Conservation (phyloP, 1,140 invertebrate species). For the Lucilia cuprina region DNA sequence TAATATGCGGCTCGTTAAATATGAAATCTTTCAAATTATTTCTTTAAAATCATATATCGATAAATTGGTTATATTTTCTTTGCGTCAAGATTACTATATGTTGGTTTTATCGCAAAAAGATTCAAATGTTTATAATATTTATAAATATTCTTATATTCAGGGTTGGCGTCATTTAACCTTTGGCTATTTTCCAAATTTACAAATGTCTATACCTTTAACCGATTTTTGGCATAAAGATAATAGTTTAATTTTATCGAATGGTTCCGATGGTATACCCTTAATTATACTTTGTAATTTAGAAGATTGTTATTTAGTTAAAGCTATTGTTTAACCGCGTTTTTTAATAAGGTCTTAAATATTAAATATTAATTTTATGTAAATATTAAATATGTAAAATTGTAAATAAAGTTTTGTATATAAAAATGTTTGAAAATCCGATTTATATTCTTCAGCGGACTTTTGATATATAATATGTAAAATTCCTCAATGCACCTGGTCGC, state of each 20-base stretch:
- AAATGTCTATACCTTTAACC: constrained; percentile 45
- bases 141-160: constrained; percentile 45
- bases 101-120: constrained; percentile 45
- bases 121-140: constrained; percentile 47
- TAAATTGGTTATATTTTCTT: constrained; percentile 40
- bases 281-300: constrained; percentile 8
- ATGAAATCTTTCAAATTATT: constrained; percentile 44
- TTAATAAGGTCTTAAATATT: neutral
- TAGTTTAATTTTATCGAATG: neutral
- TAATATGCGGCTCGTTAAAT: neutral
- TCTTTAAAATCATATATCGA: constrained; percentile 43
- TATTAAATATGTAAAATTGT: neutral
- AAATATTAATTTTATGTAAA: neutral
- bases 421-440: too few relatives aligned
- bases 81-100: constrained; percentile 42
- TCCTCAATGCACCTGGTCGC: too few relatives aligned
- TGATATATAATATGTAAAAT: too few relatives aligned
- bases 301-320: constrained; percentile 27
- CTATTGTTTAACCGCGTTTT: neutral
- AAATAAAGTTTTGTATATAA: neutral
- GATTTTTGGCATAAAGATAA: neutral
- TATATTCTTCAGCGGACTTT: too few relatives aligned
- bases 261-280: neutral
- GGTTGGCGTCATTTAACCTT: constrained; percentile 51
- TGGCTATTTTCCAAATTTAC: constrained; percentile 45